These are phyloP conservation scores for Onychomys leucogaster DNA, from an alignment of 2,797 vertebrate species.

Conservation along the genomic window DNA sequence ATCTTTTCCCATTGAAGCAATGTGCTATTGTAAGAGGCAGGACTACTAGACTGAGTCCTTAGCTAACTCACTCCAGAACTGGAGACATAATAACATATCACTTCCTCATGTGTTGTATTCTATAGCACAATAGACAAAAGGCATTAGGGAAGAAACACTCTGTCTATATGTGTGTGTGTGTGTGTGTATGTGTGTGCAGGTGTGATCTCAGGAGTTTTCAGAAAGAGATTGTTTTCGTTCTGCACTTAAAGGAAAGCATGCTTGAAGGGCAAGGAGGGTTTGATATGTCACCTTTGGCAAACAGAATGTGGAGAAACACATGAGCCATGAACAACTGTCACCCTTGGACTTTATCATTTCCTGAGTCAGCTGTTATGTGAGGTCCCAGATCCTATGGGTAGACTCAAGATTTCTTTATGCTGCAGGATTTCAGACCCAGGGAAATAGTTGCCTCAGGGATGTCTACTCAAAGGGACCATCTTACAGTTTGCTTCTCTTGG, in stretches of 20 bases:
- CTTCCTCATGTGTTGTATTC: neutral
- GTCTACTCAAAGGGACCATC: neutral
- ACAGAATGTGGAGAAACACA: neutral
- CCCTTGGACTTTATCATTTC: neutral
- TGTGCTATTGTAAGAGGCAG: no score
- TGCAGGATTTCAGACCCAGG: no score
- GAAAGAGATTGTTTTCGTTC: neutral
- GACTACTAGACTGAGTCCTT: neutral
- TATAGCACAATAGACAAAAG: neutral
- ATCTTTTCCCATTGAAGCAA: neutral
- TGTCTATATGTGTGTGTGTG: neutral
- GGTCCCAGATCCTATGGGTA: fast-evolving
- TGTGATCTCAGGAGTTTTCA: neutral
- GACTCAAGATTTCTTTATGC: no score
- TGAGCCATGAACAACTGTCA: neutral
- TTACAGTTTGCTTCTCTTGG: neutral
- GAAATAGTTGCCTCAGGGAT: neutral
- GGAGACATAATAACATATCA: neutral
- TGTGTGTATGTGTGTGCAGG: neutral
- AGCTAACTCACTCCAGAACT: neutral
- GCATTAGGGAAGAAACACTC: neutral
- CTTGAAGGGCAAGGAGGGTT: neutral
- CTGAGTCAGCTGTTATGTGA: fast-evolving
- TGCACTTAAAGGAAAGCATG: neutral
- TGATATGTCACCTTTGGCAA: neutral